Evolutionary conservation across 1,140 invertebrate genomes (phyloP).

Genomic region (Chelonus insularis): DNA sequence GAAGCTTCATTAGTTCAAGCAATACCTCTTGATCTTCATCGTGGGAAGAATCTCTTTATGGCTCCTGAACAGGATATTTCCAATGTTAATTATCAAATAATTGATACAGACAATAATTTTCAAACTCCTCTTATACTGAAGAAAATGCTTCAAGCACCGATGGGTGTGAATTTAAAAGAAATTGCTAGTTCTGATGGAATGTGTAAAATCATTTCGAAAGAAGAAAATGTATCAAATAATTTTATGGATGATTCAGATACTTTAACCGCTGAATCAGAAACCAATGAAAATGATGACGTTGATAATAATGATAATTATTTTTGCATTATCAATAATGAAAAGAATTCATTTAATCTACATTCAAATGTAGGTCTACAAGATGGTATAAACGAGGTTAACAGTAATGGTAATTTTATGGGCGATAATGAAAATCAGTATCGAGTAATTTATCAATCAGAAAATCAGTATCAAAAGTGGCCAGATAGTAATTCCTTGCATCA

Average conservation of each 20-base stretch:
- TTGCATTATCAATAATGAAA: constrained; percentile 5
- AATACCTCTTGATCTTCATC: background rate
- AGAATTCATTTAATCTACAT: constrained; percentile 3
- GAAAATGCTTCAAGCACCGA: constrained; percentile 55
- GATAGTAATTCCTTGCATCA: background rate
- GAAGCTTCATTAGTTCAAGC: background rate
- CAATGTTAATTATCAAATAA: background rate
- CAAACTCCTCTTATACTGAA: constrained; percentile 44
- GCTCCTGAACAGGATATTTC: background rate
- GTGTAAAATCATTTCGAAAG: constrained; percentile 34
- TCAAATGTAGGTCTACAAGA: background rate
- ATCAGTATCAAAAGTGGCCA: constrained; percentile 20
- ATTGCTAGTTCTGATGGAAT: constrained; percentile 42
- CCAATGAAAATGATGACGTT: constrained; percentile 37
- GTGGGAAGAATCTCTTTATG: background rate
- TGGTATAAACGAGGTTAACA: background rate
- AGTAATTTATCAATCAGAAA: constrained; percentile 31
- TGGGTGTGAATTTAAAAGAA: constrained; percentile 50
- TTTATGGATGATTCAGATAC: constrained; percentile 51
- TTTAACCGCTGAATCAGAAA: constrained; percentile 51
- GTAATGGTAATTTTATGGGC: background rate
- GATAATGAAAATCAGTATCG: background rate
- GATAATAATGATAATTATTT: constrained; percentile 19
- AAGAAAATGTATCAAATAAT: constrained; percentile 32
- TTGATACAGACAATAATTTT: constrained; percentile 27